Base-by-base conservation (phyloP, 1,140 invertebrate species). In the Oedothorax gibbosus region DNA sequence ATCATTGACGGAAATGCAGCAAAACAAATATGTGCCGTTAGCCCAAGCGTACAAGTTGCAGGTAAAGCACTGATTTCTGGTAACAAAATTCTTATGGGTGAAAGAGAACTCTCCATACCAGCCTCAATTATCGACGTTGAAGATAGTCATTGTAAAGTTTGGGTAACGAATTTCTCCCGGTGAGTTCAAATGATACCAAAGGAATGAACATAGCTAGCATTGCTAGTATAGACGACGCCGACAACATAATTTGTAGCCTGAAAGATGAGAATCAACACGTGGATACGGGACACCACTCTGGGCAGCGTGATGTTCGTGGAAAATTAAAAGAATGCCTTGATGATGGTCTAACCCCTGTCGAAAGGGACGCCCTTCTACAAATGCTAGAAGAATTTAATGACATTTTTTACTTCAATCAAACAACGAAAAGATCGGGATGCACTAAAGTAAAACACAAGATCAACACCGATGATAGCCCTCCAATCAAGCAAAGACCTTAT, bases 71-170 rank as follows among this genome's bases (percentile, higher is more conserved):
- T 86, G 35, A 51, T 91, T 0, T 35, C 85, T 11, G 77, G 88
- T 7, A 88, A 87, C 1, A 94, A 94, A 0, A 90, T 92, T 1
- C 89, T 35, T 35, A 35, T 35, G 35, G 35, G 56, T 62, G n/a
- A 8, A 7, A 76, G 57, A 62, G 7, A 76, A 21, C n/a, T 76
- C 57, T 76, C 9, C 49, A 15, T 76, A 12, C 54, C 72, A 60
- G 53, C 18, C 9, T 60, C 72, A 35, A 35, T 62, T 60, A 49
- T 76, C 51, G 20, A 76, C 9, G 56, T 62, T 35, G 18, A 57
- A 18, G 35, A 35, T 76, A 57, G 20, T 9, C 10, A 21, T 14
- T 60, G 54, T 62, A 60, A 60, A 76, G 18, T 76, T 15, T 76
- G 20, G 73, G 21, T 57, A 49, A 76, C 20, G 0, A 76, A 76